phyloP scores from a whole-genome alignment of 2,888 invertebrate species.

The Malthinus flaveolus region DNA sequence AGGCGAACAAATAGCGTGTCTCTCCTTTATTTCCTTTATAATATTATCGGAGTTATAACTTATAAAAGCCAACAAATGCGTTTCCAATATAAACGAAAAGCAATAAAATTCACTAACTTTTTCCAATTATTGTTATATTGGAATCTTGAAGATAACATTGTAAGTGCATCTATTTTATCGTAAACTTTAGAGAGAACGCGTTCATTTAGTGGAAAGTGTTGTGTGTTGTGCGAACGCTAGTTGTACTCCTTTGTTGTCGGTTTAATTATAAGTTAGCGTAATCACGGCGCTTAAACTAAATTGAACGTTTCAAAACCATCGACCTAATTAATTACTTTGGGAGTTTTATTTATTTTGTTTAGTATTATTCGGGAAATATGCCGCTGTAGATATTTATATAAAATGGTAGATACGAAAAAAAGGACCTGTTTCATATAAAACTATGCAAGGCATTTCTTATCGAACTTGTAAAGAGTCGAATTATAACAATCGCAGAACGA shows the following conservation, averaged over 20 bases:
- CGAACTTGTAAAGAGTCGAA: no score
- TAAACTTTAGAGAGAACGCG: slow-evolving; percentile 21
- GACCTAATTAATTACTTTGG: slow-evolving; percentile 20
- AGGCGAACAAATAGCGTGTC: background rate
- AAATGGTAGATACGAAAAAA: no score
- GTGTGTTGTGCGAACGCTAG: slow-evolving; percentile 29
- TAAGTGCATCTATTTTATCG: slow-evolving; percentile 15
- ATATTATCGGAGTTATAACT: no score
- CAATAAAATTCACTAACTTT: slow-evolving; percentile 13
- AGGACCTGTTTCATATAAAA: no score
- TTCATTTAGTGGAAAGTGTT: slow-evolving; percentile 28
- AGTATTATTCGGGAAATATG: background rate
- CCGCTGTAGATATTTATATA: no score
- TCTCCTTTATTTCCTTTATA: no score
- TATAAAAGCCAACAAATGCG: background rate
- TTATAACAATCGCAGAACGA: no score
- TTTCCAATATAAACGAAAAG: background rate
- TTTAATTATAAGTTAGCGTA: slow-evolving; percentile 28
- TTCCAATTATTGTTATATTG: slow-evolving; percentile 12
- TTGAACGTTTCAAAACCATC: slow-evolving; percentile 25
- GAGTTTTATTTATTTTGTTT: slow-evolving; percentile 11
- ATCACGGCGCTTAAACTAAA: slow-evolving; percentile 22
- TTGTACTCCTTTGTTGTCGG: slow-evolving; percentile 25
- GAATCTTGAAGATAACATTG: slow-evolving; percentile 12
- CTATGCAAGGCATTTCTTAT: no score